Conservation (phyloP, 2,888 invertebrate species). For the Pterobdella sp. region DNA sequence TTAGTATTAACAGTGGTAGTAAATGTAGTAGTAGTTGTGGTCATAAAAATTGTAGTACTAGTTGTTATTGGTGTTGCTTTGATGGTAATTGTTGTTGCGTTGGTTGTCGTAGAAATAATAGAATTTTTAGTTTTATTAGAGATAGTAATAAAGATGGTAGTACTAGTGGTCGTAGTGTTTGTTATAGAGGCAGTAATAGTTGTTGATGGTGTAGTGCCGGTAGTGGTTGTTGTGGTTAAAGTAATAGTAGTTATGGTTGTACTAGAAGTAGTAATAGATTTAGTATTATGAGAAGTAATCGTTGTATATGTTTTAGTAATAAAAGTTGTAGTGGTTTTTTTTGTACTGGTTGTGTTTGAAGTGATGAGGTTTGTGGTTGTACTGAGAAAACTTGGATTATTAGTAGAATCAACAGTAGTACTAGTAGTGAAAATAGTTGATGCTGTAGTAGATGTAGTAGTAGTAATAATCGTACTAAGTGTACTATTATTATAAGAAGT, state of each 20-base stretch:
- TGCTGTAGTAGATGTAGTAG: constrained; percentile 3
- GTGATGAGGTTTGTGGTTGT: not conserved
- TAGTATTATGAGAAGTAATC: constrained; percentile 1
- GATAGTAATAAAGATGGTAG: not conserved
- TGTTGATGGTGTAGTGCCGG: not conserved
- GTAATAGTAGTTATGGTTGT: constrained; percentile 2
- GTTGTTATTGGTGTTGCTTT: not conserved
- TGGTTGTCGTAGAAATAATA: constrained; percentile 3
- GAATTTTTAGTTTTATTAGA: not conserved
- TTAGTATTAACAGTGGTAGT: constrained; percentile 4
- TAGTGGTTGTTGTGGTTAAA: not conserved
- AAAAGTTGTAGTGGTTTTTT: not conserved
- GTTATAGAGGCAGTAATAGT: constrained; percentile 4
- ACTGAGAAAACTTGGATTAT: not conserved
- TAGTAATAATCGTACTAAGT: constrained; percentile 1
- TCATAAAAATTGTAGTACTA: constrained; percentile 1
- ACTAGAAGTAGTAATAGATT: constrained; percentile 1
- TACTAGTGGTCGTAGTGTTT: constrained; percentile 5
- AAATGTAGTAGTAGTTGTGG: not conserved
- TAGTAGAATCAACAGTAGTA: constrained; percentile 6
- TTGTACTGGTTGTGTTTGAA: constrained; percentile 1
- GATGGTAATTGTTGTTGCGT: not conserved
- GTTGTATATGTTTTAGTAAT: not conserved
- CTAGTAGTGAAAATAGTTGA: constrained; percentile 3
- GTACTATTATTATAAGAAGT: constrained; percentile 2